Evolutionary conservation across 2,888 invertebrate genomes (phyloP).

Genomic region (Colletes collaris): DNA sequence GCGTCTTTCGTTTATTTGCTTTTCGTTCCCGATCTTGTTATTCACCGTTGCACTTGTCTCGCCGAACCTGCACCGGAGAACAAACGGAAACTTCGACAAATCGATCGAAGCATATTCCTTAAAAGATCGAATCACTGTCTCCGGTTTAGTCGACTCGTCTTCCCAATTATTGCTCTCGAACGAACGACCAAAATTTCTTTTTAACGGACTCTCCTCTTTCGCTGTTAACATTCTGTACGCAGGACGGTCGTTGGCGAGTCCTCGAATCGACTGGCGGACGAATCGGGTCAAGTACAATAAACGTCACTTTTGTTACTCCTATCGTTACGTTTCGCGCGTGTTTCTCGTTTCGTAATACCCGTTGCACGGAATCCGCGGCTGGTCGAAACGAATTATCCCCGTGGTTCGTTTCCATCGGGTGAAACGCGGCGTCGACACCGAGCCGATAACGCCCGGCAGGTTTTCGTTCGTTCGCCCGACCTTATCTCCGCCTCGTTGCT

Average conservation of each 20-base stretch:
- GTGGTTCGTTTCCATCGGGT: constrained; percentile 14
- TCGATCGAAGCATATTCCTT: no score
- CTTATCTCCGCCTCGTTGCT: constrained; percentile 15
- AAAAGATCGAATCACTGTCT: no score
- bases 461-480: constrained; percentile 12
- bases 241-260: neutral
- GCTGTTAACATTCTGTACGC: no score
- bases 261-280: constrained; percentile 27
- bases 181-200: no score
- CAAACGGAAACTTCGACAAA: no score
- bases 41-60: neutral
- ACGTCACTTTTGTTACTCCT: constrained; percentile 29
- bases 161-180: no score
- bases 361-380: neutral
- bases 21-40: no score
- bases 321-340: constrained; percentile 26
- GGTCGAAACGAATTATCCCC: neutral
- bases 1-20: constrained; percentile 7
- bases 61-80: neutral
- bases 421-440: constrained; percentile 13
- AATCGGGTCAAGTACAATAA: constrained; percentile 47
- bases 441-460: neutral
- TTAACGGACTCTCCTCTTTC: no score
- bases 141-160: no score
- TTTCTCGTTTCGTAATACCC: constrained; percentile 32